Conservation (phyloP, 92 coral and sea anemone genomes). For the Porites lobata region DNA sequence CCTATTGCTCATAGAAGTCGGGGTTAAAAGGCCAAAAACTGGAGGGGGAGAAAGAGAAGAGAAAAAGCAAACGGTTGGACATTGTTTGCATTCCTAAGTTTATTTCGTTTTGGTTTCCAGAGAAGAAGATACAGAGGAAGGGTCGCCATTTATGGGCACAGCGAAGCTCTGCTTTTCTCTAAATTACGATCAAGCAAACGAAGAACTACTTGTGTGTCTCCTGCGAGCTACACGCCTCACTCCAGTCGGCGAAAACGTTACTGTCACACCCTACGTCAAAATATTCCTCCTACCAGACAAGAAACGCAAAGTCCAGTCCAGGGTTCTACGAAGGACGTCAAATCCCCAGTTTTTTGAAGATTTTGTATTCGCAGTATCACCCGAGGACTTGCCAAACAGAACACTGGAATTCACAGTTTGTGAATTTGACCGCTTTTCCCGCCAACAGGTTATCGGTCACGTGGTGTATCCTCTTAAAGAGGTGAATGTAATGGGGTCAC, state of each 20-base stretch:
- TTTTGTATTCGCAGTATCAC: slow-evolving; percentile 81
- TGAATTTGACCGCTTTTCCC: slow-evolving; percentile 96
- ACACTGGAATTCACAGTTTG: slow-evolving; percentile 87
- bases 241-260: slow-evolving; percentile 81
- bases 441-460: slow-evolving; percentile 94
- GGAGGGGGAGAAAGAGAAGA: neutral
- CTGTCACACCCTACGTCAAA: slow-evolving; percentile 85
- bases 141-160: slow-evolving; percentile 88
- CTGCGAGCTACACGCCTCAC: slow-evolving; percentile 84
- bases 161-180: slow-evolving; percentile 82
- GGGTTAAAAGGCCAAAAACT: neutral
- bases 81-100: neutral
- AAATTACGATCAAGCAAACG: slow-evolving; percentile 67
- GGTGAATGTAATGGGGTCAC: slow-evolving; percentile 45
- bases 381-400: slow-evolving; percentile 71
- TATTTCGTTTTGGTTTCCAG: neutral
- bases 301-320: slow-evolving; percentile 86
- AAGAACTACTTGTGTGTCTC: slow-evolving; percentile 64
- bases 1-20: too few relatives aligned
- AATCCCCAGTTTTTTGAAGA: slow-evolving; percentile 94
- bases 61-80: neutral
- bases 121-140: slow-evolving; percentile 55
- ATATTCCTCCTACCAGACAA: slow-evolving; percentile 91
- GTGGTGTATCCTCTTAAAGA: slow-evolving; percentile 76
- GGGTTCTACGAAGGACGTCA: slow-evolving; percentile 83